Evolutionary conservation across 2,888 invertebrate genomes (phyloP).

Genomic region (Griposia aprilina): DNA sequence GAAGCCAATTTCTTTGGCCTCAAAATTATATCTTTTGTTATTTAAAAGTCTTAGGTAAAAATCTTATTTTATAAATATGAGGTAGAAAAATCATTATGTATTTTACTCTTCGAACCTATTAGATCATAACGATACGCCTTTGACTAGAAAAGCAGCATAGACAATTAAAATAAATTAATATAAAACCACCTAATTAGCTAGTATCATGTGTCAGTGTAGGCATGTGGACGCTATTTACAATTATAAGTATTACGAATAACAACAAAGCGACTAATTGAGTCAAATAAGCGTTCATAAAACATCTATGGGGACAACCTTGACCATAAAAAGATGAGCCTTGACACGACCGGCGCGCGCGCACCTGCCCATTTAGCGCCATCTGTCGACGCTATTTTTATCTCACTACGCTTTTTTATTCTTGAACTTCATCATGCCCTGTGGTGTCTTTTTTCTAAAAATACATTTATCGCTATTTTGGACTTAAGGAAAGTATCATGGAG

Average conservation of each 20-base stretch:
- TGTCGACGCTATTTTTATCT: conserved; percentile 62
- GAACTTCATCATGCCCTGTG: conserved; percentile 40
- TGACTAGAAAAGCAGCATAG: conserved; percentile 9
- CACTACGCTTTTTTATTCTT: conserved; percentile 33
- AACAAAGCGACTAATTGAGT: conserved; percentile 57
- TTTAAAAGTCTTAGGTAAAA: too few relatives aligned
- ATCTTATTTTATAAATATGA: not conserved
- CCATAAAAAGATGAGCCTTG: conserved; percentile 75
- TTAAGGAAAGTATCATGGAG: conserved; percentile 24
- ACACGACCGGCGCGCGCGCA: conserved; percentile 72
- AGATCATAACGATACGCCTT: not conserved
- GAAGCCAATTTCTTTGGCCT: not conserved
- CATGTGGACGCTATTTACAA: conserved; percentile 41
- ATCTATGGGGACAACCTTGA: conserved; percentile 72
- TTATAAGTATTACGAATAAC: conserved; percentile 55
- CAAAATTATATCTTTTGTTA: conserved; percentile 1
- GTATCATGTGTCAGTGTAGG: conserved; percentile 34
- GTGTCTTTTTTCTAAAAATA: conserved; percentile 34
- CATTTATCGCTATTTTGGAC: conserved; percentile 26
- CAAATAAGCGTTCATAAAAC: conserved; percentile 60
- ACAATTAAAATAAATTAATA: conserved; percentile 45
- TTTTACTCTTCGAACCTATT: conserved; percentile 7
- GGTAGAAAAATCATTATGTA: not conserved
- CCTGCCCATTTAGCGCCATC: conserved; percentile 72
- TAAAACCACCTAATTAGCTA: conserved; percentile 25